Conservation (phyloP, 2,888 invertebrate genomes). For the Smittia sp. region DNA sequence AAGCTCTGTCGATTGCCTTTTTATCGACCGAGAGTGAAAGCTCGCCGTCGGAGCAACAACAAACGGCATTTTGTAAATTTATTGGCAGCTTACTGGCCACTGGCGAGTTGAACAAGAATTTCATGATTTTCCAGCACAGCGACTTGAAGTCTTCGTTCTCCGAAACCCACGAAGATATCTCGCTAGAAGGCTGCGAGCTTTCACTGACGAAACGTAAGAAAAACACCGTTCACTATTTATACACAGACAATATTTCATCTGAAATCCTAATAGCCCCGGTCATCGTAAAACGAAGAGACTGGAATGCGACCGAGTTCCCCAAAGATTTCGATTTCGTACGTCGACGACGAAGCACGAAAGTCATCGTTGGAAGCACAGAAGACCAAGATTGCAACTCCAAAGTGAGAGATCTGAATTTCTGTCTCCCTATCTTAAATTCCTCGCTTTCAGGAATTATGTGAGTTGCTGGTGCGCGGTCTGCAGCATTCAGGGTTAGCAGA, state of each 20-base stretch:
- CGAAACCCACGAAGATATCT: not conserved
- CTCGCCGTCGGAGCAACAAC: not conserved
- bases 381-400: not conserved
- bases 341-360: not conserved
- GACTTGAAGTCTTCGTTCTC: not conserved
- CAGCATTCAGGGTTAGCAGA: too few relatives aligned
- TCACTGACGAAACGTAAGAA: not conserved
- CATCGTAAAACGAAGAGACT: not conserved
- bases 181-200: not conserved
- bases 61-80: constrained; percentile 18
- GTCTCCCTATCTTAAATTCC: not conserved
- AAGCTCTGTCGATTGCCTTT: constrained; percentile 19
- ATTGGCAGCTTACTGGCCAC: not conserved
- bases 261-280: not conserved
- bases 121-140: not conserved
- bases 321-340: not conserved
- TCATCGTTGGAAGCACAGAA: not conserved
- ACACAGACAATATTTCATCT: not conserved
- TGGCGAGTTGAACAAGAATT: not conserved
- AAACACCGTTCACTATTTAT: too few relatives aligned
- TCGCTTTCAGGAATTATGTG: not conserved
- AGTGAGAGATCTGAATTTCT: not conserved
- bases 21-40: not conserved
- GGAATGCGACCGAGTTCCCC: not conserved
- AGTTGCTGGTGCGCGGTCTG: too few relatives aligned